A percentile compares a stretch with the other conserved stretches of the same genome.
Evolutionary conservation across 2,113 vertebrate species (phyloP).

Genomic region (Aptenodytes forsteri): DNA sequence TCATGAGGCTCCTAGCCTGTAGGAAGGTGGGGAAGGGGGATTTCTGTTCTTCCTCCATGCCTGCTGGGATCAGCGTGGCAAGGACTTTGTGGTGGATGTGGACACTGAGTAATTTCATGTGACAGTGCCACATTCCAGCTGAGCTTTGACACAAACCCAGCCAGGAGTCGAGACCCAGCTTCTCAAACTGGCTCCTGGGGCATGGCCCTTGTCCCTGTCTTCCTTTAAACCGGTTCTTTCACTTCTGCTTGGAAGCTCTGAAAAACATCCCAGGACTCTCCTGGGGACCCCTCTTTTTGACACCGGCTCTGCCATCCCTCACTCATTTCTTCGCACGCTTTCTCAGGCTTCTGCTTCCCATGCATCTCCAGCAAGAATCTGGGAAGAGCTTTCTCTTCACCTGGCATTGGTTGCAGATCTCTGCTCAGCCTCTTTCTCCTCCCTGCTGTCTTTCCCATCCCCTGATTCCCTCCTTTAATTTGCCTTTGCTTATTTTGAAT

Average conservation of each 20-base stretch:
- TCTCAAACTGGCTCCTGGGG: not conserved
- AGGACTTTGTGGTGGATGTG: not conserved
- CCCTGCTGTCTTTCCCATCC: not conserved
- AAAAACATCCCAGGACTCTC: not conserved
- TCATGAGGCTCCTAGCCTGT: not conserved
- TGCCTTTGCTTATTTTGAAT: conserved; percentile 57
- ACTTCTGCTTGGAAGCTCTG: not conserved
- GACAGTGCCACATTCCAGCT: not conserved
- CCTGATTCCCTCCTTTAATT: conserved; percentile 1
- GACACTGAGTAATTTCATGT: not conserved
- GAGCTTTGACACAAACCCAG: not conserved
- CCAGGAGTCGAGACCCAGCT: not conserved
- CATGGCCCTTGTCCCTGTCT: not conserved
- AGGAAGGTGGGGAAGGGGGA: not conserved
- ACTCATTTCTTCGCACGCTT: not conserved
- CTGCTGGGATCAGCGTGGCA: accelerated
- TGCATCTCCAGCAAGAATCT: not conserved
- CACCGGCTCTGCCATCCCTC: not conserved
- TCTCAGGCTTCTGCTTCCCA: not conserved
- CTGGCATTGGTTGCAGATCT: not conserved
- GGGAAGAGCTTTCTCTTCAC: not conserved
- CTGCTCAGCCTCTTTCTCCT: not conserved
- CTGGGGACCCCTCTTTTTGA: not conserved
- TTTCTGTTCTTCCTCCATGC: not conserved
- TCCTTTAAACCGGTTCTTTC: not conserved